A percentile compares a stretch with the other conserved stretches of the same genome.
Evolutionary conservation across 2,797 vertebrate genomes (phyloP).

Genomic region (Spinibarbus caldwelli): DNA sequence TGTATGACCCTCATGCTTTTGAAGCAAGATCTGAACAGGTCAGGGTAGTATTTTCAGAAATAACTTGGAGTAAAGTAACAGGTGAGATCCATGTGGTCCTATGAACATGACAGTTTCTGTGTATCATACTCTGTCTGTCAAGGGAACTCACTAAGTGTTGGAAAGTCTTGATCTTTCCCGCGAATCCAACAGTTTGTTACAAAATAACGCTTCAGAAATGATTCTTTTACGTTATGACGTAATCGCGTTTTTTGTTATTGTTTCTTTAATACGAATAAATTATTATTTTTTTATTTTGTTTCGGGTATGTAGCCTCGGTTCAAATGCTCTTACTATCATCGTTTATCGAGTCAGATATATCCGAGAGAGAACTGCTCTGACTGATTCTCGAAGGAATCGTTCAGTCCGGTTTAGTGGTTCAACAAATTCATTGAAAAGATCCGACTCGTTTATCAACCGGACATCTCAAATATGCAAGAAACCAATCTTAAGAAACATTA

Average conservation of each 20-base stretch:
- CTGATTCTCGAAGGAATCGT: conserved; percentile 13
- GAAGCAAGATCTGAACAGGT: neutral
- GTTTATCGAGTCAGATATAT: too few species aligned
- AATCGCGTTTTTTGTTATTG: too few species aligned
- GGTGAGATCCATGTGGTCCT: neutral
- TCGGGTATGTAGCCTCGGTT: too few species aligned
- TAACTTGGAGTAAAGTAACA: neutral
- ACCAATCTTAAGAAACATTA: neutral
- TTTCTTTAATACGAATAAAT: too few species aligned
- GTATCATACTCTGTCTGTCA: neutral
- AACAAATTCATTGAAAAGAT: neutral
- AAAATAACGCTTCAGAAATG: too few species aligned
- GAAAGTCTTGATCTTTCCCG: neutral
- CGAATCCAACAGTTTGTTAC: neutral
- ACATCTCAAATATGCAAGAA: neutral
- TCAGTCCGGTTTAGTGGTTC: neutral
- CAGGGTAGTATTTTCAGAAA: neutral
- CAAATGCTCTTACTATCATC: neutral
- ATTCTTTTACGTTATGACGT: too few species aligned
- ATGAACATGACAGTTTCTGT: neutral
- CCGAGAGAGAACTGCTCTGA: neutral
- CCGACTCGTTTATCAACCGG: neutral
- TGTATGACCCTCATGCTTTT: neutral
- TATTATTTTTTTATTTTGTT: too few species aligned
- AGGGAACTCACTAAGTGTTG: neutral